A percentile compares a stretch with the other conserved stretches of the same genome.
These are phyloP conservation scores for Mythimna pallens DNA, from an alignment of 2,888 invertebrate species.

Conservation along the genomic window DNA sequence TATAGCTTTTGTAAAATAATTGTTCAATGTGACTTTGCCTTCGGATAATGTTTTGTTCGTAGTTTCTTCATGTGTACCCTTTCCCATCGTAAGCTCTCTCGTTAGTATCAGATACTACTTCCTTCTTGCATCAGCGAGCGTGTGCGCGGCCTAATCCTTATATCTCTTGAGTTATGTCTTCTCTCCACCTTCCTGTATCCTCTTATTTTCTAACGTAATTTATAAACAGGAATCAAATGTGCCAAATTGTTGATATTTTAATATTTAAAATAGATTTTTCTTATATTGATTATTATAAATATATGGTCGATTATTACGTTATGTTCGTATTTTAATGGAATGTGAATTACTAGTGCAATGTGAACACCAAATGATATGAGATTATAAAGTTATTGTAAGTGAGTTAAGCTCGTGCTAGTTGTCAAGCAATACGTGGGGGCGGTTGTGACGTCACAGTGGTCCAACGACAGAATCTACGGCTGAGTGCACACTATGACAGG, in stretches of 20 bases:
- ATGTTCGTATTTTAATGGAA: slow-evolving; percentile 70
- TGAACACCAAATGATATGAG: slow-evolving; percentile 85
- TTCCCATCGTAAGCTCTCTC: background rate
- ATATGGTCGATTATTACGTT: slow-evolving; percentile 69
- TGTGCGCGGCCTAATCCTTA: slow-evolving; percentile 57
- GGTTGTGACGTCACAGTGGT: slow-evolving; percentile 47
- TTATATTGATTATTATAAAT: slow-evolving; percentile 75
- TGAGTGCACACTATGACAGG: background rate
- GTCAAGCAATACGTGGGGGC: slow-evolving; percentile 58
- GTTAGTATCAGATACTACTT: slow-evolving; percentile 41
- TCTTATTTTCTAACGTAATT: slow-evolving; percentile 73
- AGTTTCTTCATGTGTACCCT: background rate
- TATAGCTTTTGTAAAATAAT: background rate
- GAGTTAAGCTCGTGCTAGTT: slow-evolving; percentile 71
- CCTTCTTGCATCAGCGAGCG: slow-evolving; percentile 51
- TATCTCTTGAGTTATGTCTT: slow-evolving; percentile 48
- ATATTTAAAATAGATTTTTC: slow-evolving; percentile 75
- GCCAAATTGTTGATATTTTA: slow-evolving; percentile 88
- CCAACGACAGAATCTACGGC: slow-evolving; percentile 1
- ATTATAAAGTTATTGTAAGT: slow-evolving; percentile 68
- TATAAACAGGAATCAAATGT: slow-evolving; percentile 85
- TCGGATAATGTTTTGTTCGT: background rate
- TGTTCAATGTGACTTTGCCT: slow-evolving; percentile 10
- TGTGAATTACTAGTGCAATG: slow-evolving; percentile 79
- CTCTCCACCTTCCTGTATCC: slow-evolving; percentile 66